Evolutionary conservation across 2,888 invertebrate genomes (phyloP), one percentile per base, ranked within the genome.

Genomic region (Diarsia brunnea): DNA sequence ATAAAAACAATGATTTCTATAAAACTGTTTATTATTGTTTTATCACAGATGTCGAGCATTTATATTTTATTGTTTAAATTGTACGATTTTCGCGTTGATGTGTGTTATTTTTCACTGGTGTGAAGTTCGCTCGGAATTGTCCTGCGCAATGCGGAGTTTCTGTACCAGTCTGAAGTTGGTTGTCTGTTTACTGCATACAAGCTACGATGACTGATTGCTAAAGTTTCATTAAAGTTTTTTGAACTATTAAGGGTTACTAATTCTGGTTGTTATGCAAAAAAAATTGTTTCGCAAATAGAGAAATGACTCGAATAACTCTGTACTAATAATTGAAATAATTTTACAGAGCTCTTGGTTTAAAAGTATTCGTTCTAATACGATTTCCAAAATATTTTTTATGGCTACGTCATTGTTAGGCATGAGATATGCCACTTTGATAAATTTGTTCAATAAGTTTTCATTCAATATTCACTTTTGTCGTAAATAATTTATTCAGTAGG

Each of bases 131-230:
- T 55, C 68, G 53, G 69, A 14, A 7, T 66, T 63, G 79, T 72
- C 76, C 91, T 94, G 94, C 94, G 94, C 94, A 94, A 89, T 94
- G 94, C 94, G 93, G 91, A 51, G 77, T 86, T 88, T 79, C 83
- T 78, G 89, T 91, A 90, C 38, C 89, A 89, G 67, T n/a, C 79
- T 90, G 94, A 94, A 92, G 92, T 91, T 92, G 55, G 85, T 78
- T 73, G 19, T 78, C 77, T 84, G 86, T 88, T 87, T 90, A 89
- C 89, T 88, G 90, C 87, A 87, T 88, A 81, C 73, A 73, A 55
- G 82, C 77, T 77, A 51, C 12, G 27, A 60, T 69, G 51, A 49
- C 1, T 21, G 60, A 51, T 67, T n/a, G 21, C 69, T 19, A 68
- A 82, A 84, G 55, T 81, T 81, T 65, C 12, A 31, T 68, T 27